Percentiles rank a stretch among this genome's conserved stretches.
Conservation (phyloP, 2,888 invertebrate genomes). For the Temnothorax rugatulus region DNA sequence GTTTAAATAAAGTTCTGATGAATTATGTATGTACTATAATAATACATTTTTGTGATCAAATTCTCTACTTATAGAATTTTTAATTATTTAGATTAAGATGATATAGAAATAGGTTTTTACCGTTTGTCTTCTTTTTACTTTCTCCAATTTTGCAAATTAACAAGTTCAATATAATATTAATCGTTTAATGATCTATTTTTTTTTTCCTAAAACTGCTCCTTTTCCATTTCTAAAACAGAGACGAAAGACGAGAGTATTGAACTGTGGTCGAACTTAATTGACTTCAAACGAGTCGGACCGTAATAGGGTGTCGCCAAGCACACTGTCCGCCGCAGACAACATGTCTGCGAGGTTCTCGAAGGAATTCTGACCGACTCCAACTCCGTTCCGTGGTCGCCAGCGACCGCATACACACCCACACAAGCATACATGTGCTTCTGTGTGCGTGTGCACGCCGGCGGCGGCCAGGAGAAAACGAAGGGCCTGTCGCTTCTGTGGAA, state of each 20-base stretch:
- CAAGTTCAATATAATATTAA: not conserved
- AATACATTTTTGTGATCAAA: not conserved
- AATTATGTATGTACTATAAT: not conserved
- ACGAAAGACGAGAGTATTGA: not conserved
- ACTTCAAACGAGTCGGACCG: constrained; percentile 18
- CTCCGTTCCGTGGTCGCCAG: constrained; percentile 26
- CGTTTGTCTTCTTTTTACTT: not conserved
- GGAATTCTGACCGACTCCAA: constrained; percentile 54
- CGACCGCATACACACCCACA: constrained; percentile 13
- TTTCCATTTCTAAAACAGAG: not conserved
- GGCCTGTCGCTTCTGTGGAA: constrained; percentile 51
- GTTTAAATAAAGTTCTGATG: not conserved
- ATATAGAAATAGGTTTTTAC: not conserved
- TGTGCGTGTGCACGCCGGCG: not conserved
- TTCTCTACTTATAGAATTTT: not conserved
- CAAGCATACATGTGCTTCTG: not conserved
- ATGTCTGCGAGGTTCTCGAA: constrained; percentile 49
- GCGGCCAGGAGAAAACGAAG: constrained; percentile 45
- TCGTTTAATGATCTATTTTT: not conserved
- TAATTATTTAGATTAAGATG: not conserved
- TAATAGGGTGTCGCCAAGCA: constrained; percentile 41
- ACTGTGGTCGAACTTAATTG: constrained; percentile 2
- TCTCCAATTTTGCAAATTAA: not conserved
- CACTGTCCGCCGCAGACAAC: constrained; percentile 46
- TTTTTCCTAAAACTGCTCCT: not conserved